A percentile compares a stretch with the other conserved stretches of the same genome.
These are phyloP conservation scores for Heterochromis multidens DNA, from an alignment of 2,113 vertebrate species.

Conservation along the genomic window DNA sequence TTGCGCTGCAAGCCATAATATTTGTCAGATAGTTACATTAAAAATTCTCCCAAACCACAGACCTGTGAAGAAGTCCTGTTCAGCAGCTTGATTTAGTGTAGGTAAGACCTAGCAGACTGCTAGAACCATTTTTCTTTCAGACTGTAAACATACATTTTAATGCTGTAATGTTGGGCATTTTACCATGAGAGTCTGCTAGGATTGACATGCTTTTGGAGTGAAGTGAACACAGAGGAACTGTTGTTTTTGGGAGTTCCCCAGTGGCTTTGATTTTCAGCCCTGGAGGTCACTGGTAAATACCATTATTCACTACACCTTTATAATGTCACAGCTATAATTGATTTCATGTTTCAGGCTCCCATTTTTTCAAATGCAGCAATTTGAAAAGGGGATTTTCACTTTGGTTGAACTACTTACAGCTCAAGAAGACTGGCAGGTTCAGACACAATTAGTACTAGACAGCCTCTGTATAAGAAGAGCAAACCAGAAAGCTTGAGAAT, in stretches of 20 bases:
- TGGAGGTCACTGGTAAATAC: not conserved
- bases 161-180: not conserved
- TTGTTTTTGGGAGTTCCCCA: not conserved
- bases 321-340: not conserved
- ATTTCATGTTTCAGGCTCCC: not conserved
- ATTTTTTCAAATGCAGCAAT: not conserved
- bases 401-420: not conserved
- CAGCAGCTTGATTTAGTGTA: not conserved
- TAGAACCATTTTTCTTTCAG: not conserved
- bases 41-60: too few relatives aligned
- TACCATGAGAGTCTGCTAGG: not conserved
- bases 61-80: too few relatives aligned
- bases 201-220: not conserved
- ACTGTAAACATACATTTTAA: not conserved
- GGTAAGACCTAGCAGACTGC: not conserved
- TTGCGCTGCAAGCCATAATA: too few relatives aligned
- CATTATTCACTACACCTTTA: not conserved
- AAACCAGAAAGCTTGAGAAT: not conserved
- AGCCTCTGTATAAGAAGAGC: not conserved
- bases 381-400: not conserved
- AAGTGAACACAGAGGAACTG: not conserved
- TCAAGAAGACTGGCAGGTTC: not conserved
- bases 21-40: too few relatives aligned
- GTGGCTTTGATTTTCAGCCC: not conserved
- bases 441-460: not conserved